Base-by-base conservation (phyloP, 2,888 invertebrate species). In the Caenorhabditis sp. region DNA sequence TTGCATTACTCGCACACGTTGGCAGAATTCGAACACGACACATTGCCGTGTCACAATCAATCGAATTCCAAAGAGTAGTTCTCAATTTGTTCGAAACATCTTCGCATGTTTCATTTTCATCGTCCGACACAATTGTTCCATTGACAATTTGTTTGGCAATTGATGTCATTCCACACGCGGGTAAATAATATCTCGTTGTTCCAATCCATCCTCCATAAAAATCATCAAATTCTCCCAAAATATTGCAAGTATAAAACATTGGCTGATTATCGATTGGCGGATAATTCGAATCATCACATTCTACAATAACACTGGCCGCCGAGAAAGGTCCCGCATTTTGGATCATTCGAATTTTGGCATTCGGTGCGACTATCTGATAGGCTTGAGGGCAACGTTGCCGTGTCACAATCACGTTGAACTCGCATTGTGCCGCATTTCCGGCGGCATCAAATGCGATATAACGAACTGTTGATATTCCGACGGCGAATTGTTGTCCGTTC, bases 401-500 rank as follows among this genome's bases (percentile, higher is more conserved):
- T 23, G 58, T 43, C 1, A 78, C 61, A 8, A 69, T 53, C 0
- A 78, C 58, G 43, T 74, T 62, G 27, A 76, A 78, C 19, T 65
- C 53, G 57, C 78, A 78, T 37, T 61, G 59, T 8, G 71, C 76
- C 2, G 67, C 57, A 31, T 78, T 78, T 27, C 69, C 73, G 50
- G 78, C 76, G 4, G 60, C 76, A 57, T 78, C 78, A 8, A 43
- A 63, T 1, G 71, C 78, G 37, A 72, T 31, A 58, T 78, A 76
- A 21, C 69, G 53, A 14, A 78, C 72, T 10, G 59, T 66, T 2
- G 74, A 69, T 26, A 71, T 69, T 19, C 78, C 78, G 51, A 71
- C 23, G 51, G 60, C 68, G 27, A 73, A 73, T 31, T 68, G 64
- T 55, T 67, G 72, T 36, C 67, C 68, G n/a, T 73, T 68, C n/a